Evolutionary conservation across 2,888 invertebrate species (phyloP), one percentile per base, ranked within the genome.

Genomic region (Clusia tigrina): DNA sequence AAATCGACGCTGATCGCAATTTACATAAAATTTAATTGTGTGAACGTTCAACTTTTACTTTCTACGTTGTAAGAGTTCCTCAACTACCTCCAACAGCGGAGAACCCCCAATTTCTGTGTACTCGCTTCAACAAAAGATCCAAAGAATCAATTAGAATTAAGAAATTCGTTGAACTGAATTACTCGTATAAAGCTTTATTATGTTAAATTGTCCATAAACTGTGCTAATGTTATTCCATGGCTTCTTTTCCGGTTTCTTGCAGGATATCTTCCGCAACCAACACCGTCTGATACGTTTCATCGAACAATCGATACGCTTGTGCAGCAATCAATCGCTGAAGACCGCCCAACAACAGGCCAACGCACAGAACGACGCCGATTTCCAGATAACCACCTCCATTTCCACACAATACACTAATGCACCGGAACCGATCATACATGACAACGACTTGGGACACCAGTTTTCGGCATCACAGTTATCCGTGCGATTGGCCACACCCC

Each of bases 401-500:
- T 73, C 79, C 37, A 73, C 81, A 56, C 70, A 78, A 52, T 78
- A 78, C 65, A 77, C 79, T 56, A 71, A 72, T 37, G 74, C 76
- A 10, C 77, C 80, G 32, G 79, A 80, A 52, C 81, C 80, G 23
- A 69, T 84, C 22, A 75, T 71, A 61, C 84, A 84, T 58, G 80
- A 81, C 52, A 70, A 76, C 51, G 78, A 83, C 67, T 65, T 81
- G 67, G 84, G 84, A 1, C 71, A 79, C 53, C 73, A 78, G 54
- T 91, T 91, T 81, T 87, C 86, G 84, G 89, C 88, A 75, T 86
- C 88, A 55, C 92, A 94, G 78, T 81, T 94, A 60, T 87, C 88
- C 68, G 90, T 93, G 9, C 87, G 90, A 67, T 85, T 94, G 55
- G 91, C 93, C 52, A 88, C 90, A 25, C 94, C 94, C 0, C 89